These are phyloP conservation scores for Gulo gulo DNA, from an alignment of 2,113 vertebrate genomes.

Conservation along the genomic window DNA sequence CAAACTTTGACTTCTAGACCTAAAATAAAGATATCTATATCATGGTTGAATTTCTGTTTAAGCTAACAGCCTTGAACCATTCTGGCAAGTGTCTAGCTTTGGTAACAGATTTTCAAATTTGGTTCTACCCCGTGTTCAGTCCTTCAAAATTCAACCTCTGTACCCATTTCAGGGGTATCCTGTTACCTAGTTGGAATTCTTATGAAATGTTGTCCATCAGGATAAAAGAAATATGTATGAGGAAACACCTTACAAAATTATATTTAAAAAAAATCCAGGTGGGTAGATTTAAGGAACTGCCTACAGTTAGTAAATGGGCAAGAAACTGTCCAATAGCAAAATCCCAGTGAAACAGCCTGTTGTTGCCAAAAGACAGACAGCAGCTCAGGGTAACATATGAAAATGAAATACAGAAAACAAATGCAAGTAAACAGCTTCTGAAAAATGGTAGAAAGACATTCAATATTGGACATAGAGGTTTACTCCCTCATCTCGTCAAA, in stretches of 20 bases:
- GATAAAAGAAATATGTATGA: neutral
- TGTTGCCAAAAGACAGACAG: neutral
- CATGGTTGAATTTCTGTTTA: neutral
- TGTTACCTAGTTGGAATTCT: neutral
- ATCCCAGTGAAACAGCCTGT: neutral
- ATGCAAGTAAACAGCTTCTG: neutral
- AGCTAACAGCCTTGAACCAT: neutral
- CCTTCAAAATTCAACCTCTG: constrained; percentile 16
- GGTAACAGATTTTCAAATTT: neutral
- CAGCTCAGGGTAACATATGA: neutral
- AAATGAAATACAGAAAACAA: constrained; percentile 16
- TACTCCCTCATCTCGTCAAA: neutral
- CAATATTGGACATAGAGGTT: neutral
- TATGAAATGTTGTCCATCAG: neutral
- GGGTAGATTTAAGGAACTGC: neutral
- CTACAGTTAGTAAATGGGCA: neutral
- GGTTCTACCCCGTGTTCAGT: neutral
- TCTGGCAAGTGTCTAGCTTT: neutral
- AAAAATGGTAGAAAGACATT: neutral
- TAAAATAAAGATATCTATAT: neutral
- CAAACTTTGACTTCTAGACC: neutral
- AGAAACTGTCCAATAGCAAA: neutral
- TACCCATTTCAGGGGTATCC: neutral
- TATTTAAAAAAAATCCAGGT: neutral
- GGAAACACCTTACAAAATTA: neutral